These are phyloP conservation scores for Perithous albicinctus DNA, from an alignment of 2,888 invertebrate genomes.

Conservation along the genomic window DNA sequence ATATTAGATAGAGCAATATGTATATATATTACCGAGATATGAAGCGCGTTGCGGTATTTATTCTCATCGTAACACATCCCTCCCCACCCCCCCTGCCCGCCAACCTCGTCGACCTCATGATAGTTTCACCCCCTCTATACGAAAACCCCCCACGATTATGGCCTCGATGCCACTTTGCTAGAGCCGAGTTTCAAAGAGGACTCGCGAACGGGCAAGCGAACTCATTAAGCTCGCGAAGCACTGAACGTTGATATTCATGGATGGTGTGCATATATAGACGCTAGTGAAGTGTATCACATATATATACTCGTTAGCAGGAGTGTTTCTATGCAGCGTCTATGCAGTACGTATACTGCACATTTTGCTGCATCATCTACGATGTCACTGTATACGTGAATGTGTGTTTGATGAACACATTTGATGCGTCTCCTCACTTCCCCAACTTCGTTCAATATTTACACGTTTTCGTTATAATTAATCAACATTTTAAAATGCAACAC, in stretches of 20 bases:
- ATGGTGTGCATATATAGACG: slow-evolving; percentile 36
- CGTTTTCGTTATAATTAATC: slow-evolving; percentile 49
- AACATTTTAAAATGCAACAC: slow-evolving; percentile 27
- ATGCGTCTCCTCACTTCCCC: slow-evolving; percentile 53
- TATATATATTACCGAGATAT: neutral
- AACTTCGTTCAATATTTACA: slow-evolving; percentile 37
- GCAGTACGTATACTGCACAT: slow-evolving; percentile 49
- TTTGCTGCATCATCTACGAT: slow-evolving; percentile 63
- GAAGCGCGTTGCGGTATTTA: slow-evolving; percentile 32
- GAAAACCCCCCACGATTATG: slow-evolving; percentile 52
- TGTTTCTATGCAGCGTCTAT: slow-evolving; percentile 52
- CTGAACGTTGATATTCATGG: slow-evolving; percentile 69
- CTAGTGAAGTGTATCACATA: slow-evolving; percentile 44
- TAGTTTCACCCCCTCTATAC: slow-evolving; percentile 20
- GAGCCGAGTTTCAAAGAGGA: slow-evolving; percentile 67
- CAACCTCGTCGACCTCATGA: slow-evolving; percentile 13
- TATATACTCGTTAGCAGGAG: slow-evolving; percentile 57
- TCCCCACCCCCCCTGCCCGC: neutral
- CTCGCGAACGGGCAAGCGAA: slow-evolving; percentile 70
- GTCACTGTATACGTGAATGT: slow-evolving; percentile 61
- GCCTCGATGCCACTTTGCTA: slow-evolving; percentile 68
- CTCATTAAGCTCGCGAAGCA: slow-evolving; percentile 69
- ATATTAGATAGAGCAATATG: slow-evolving; percentile 26
- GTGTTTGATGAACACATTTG: slow-evolving; percentile 64
- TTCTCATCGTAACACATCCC: slow-evolving; percentile 16